Evolutionary conservation across 2,797 vertebrate species (phyloP).

Genomic region (Halcyon badia): DNA sequence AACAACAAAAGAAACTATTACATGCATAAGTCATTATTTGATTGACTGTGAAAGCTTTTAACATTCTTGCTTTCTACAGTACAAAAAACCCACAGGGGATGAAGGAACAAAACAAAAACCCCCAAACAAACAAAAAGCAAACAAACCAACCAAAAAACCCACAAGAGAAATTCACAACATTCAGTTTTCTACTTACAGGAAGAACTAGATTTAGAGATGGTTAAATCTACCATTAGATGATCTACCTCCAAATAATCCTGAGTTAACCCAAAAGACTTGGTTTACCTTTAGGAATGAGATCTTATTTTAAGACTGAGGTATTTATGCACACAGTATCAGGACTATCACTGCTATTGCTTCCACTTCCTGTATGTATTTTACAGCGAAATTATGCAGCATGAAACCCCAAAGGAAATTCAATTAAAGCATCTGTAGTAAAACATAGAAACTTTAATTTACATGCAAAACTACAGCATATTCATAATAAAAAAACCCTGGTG

Average conservation of each 20-base stretch:
- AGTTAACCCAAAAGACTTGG: neutral
- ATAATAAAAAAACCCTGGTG: constrained; percentile 55
- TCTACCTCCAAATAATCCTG: neutral
- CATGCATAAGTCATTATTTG: neutral
- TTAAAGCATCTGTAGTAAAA: constrained; percentile 66
- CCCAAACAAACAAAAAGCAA: neutral
- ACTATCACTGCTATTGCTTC: neutral
- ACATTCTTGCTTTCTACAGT: neutral
- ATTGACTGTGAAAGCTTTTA: neutral
- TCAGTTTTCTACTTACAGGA: neutral
- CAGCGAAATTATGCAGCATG: neutral
- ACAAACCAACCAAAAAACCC: no score
- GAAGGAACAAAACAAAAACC: no score
- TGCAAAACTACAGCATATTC: constrained; percentile 70
- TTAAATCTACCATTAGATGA: neutral
- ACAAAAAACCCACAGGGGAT: neutral
- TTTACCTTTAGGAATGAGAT: neutral
- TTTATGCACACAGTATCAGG: neutral
- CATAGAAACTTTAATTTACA: constrained; percentile 84
- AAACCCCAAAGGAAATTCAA: constrained; percentile 1
- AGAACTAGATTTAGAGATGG: neutral
- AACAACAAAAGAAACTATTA: neutral
- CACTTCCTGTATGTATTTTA: neutral
- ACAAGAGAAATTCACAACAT: neutral
- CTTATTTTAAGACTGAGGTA: neutral